Percentiles rank a stretch among this genome's conserved stretches.
Evolutionary conservation across 2,113 vertebrate species (phyloP).

Genomic region (Phoenicopterus ruber): DNA sequence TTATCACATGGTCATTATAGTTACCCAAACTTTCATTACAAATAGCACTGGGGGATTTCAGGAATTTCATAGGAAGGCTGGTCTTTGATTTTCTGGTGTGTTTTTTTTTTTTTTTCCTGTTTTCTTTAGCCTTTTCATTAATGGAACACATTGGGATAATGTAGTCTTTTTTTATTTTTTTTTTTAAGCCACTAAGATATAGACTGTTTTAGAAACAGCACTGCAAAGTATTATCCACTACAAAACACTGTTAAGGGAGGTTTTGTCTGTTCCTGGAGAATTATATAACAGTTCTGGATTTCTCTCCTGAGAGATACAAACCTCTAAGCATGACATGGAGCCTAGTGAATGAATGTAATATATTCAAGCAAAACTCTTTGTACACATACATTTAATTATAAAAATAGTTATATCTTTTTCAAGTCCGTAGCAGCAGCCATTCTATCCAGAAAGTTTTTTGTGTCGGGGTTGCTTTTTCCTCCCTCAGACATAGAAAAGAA

Average conservation of each 20-base stretch:
- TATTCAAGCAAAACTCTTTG: background rate
- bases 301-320: constrained; percentile 15
- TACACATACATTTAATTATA: background rate
- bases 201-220: background rate
- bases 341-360: background rate
- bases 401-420: background rate
- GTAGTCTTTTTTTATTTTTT: background rate
- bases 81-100: background rate
- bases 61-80: background rate
- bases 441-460: background rate
- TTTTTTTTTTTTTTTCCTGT: background rate
- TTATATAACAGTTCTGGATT: background rate
- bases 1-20: background rate
- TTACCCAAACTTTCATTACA: background rate
- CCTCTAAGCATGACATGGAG: background rate
- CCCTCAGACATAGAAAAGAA: background rate
- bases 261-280: background rate
- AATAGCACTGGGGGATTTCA: background rate
- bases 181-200: background rate
- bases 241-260: background rate
- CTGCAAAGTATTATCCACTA: background rate
- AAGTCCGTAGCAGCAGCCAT: background rate
- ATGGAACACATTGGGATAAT: background rate
- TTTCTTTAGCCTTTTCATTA: background rate
- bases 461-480: background rate